These are phyloP conservation scores for Cheilosia soror DNA, from an alignment of 2,888 invertebrate species.

Conservation along the genomic window DNA sequence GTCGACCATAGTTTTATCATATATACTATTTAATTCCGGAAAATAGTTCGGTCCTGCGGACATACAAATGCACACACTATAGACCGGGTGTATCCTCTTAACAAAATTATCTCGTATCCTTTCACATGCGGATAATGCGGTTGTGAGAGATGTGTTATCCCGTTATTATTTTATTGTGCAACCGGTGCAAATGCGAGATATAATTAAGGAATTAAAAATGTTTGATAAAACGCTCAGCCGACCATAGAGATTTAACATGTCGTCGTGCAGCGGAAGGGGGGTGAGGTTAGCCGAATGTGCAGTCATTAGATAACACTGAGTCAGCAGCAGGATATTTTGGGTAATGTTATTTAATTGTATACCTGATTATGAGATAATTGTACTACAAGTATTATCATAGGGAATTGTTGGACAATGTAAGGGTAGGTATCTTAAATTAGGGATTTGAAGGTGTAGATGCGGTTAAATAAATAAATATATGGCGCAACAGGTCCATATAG, in stretches of 20 bases:
- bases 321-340: constrained; percentile 63
- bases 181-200: constrained; percentile 65
- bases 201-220: constrained; percentile 55
- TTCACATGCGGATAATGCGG: constrained; percentile 45
- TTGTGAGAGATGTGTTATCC: constrained; percentile 41
- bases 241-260: constrained; percentile 57
- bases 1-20: constrained; percentile 41
- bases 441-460: neutral
- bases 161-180: constrained; percentile 62
- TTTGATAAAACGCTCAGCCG: constrained; percentile 57
- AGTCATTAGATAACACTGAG: constrained; percentile 55
- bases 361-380: constrained; percentile 55
- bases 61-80: neutral
- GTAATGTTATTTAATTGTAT: constrained; percentile 66
- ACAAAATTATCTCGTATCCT: constrained; percentile 62
- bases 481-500: too few relatives aligned
- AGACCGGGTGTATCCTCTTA: constrained; percentile 25
- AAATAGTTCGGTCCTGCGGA: constrained; percentile 33
- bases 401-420: neutral
- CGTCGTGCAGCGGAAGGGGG: neutral
- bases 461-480: too few relatives aligned
- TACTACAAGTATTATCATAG: neutral
- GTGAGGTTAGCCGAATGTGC: constrained; percentile 24
- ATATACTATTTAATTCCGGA: constrained; percentile 34
- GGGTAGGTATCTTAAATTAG: neutral